phyloP scores from a whole-genome alignment of 2,797 vertebrate species.

The Betta splendens region DNA sequence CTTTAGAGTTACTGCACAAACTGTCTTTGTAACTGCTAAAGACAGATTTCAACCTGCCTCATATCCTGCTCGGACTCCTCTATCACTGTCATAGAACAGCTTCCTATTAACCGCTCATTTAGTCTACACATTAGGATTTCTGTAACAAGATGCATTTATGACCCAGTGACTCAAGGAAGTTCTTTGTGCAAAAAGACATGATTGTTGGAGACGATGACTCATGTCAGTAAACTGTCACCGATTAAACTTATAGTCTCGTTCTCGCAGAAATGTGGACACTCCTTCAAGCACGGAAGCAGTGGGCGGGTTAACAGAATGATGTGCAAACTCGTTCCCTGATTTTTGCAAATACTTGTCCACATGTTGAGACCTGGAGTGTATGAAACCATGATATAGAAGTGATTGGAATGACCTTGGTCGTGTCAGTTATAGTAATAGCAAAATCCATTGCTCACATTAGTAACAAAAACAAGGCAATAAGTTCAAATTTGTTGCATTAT shows the following conservation, averaged over 20 bases:
- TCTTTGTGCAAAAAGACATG: slow-evolving; percentile 1
- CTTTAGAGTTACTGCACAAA: slow-evolving; percentile 15
- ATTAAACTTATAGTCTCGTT: slow-evolving; percentile 5
- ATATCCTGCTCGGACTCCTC: slow-evolving; percentile 3
- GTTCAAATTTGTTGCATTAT: slow-evolving; percentile 17
- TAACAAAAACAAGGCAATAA: slow-evolving; percentile 10
- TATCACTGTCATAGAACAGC: slow-evolving; percentile 11
- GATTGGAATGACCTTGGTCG: slow-evolving; percentile 16
- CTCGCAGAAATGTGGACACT: slow-evolving; percentile 19
- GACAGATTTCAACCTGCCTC: neutral
- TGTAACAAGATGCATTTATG: slow-evolving; percentile 12
- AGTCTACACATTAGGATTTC: slow-evolving; percentile 3
- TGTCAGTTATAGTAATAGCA: neutral
- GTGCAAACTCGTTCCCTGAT: slow-evolving; percentile 57
- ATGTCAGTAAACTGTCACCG: neutral
- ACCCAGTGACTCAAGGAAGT: slow-evolving; percentile 1
- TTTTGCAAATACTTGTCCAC: slow-evolving; percentile 16
- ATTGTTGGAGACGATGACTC: slow-evolving; percentile 13
- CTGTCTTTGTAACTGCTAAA: neutral
- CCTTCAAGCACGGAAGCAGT: slow-evolving; percentile 18
- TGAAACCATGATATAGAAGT: slow-evolving; percentile 7
- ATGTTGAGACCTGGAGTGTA: slow-evolving; percentile 21
- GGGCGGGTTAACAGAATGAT: slow-evolving; percentile 20
- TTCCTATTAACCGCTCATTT: slow-evolving; percentile 1
- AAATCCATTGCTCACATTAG: slow-evolving; percentile 20